phyloP scores from a whole-genome alignment of 2,888 invertebrate species.

The Cordilura impudica region DNA sequence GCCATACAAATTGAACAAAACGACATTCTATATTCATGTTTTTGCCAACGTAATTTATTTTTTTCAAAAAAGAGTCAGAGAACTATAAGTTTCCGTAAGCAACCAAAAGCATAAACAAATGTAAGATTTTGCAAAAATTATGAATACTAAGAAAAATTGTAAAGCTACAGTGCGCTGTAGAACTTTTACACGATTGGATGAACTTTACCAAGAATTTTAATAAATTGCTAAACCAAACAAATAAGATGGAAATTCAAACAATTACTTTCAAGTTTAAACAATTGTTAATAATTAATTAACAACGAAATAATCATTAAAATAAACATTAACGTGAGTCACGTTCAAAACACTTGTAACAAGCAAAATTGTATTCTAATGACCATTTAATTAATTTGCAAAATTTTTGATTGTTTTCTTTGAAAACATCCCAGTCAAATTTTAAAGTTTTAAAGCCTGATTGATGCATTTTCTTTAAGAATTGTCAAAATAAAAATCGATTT shows the following conservation, averaged over 20 bases:
- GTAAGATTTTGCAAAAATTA: too few relatives aligned
- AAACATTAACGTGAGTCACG: slow-evolving; percentile 41
- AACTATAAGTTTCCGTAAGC: slow-evolving; percentile 36
- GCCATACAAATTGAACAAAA: too few relatives aligned
- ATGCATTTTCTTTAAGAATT: too few relatives aligned
- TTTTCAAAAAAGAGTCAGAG: neutral
- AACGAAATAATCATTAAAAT: slow-evolving; percentile 7
- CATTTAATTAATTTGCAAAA: slow-evolving; percentile 18
- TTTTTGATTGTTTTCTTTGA: neutral
- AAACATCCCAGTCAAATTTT: neutral
- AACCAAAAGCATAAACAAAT: too few relatives aligned
- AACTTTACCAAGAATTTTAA: neutral
- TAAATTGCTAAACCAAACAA: neutral
- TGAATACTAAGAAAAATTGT: too few relatives aligned
- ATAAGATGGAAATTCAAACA: neutral
- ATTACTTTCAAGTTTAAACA: slow-evolving; percentile 4
- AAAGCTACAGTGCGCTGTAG: too few relatives aligned
- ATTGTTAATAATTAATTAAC: slow-evolving; percentile 13
- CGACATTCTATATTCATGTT: too few relatives aligned
- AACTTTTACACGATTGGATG: neutral
- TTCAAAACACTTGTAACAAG: slow-evolving; percentile 36
- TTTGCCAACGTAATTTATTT: too few relatives aligned
- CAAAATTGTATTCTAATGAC: slow-evolving; percentile 23
- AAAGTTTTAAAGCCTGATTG: too few relatives aligned
- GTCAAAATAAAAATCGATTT: too few relatives aligned